Conservation (phyloP, 2,888 invertebrate genomes). For the Scrobipalpa costella region DNA sequence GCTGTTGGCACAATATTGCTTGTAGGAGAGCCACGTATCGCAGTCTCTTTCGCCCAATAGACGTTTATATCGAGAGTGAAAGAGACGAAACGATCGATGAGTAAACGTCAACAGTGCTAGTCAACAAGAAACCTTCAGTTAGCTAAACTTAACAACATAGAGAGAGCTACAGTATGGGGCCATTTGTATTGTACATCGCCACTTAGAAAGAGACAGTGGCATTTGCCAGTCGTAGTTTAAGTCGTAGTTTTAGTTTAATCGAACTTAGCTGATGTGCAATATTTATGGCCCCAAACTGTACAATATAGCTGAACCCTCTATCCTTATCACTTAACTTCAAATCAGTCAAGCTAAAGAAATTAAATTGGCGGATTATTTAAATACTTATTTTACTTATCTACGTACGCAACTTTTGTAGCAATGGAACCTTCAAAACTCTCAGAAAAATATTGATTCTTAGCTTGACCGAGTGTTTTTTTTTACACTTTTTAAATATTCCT, state of each 20-base stretch:
- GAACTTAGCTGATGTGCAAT: too few relatives aligned
- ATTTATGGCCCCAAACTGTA: too few relatives aligned
- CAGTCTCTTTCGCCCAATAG: conserved; percentile 30
- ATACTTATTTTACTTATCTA: conserved; percentile 1
- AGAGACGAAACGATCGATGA: conserved; percentile 30
- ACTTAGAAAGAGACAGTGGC: too few relatives aligned
- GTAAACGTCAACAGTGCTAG: conserved; percentile 28
- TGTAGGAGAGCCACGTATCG: conserved; percentile 34
- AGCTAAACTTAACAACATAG: conserved; percentile 43
- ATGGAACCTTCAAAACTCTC: conserved; percentile 16
- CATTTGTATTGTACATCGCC: too few relatives aligned
- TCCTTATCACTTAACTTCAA: conserved; percentile 33
- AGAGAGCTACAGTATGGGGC: conserved; percentile 37
- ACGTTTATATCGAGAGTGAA: conserved; percentile 29
- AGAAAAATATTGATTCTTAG: conserved; percentile 31
- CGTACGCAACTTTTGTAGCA: conserved; percentile 6
- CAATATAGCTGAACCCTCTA: conserved; percentile 11
- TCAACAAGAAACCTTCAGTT: conserved; percentile 35
- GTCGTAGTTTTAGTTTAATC: too few relatives aligned
- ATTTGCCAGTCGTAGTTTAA: too few relatives aligned
- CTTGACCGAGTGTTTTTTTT: conserved; percentile 43
- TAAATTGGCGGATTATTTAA: conserved; percentile 8
- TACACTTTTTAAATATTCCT: conserved; percentile 29
- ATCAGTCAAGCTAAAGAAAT: conserved; percentile 42
- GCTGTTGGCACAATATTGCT: conserved; percentile 43